A percentile compares a stretch with the other conserved stretches of the same genome.
Conservation (phyloP, 2,113 vertebrate species). For the Corythornis madagascariensis region DNA sequence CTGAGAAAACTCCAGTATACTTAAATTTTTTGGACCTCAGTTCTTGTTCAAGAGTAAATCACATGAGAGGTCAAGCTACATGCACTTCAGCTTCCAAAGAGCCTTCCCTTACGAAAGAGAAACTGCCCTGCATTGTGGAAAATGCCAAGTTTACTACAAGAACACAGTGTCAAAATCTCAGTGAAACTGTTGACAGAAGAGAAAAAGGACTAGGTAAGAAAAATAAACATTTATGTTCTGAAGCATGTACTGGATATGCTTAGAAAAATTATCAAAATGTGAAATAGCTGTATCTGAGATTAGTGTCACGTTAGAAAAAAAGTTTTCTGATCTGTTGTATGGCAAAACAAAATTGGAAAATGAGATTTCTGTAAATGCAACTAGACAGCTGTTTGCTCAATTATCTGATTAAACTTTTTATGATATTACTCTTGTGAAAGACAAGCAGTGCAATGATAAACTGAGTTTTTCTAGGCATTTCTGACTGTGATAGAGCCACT, state of each 20-base stretch:
- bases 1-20: slow-evolving; percentile 64
- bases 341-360: neutral
- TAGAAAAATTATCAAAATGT: neutral
- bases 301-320: neutral
- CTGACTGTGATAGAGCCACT: neutral
- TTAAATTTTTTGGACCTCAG: slow-evolving; percentile 54
- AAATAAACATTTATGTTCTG: neutral
- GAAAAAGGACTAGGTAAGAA: slow-evolving; percentile 67
- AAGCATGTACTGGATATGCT: neutral
- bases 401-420: neutral
- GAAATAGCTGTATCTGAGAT: neutral
- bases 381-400: neutral
- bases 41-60: slow-evolving; percentile 72
- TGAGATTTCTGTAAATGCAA: neutral
- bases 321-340: neutral
- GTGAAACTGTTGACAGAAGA: neutral
- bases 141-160: slow-evolving; percentile 39
- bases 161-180: slow-evolving; percentile 17
- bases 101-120: slow-evolving; percentile 57
- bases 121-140: slow-evolving; percentile 35
- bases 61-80: slow-evolving; percentile 63
- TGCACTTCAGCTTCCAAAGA: slow-evolving; percentile 50
- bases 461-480: neutral
- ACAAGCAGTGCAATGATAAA: neutral
- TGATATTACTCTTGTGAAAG: neutral